Conservation (phyloP, 2,113 vertebrate species). For the Xiphophorus maculatus region DNA sequence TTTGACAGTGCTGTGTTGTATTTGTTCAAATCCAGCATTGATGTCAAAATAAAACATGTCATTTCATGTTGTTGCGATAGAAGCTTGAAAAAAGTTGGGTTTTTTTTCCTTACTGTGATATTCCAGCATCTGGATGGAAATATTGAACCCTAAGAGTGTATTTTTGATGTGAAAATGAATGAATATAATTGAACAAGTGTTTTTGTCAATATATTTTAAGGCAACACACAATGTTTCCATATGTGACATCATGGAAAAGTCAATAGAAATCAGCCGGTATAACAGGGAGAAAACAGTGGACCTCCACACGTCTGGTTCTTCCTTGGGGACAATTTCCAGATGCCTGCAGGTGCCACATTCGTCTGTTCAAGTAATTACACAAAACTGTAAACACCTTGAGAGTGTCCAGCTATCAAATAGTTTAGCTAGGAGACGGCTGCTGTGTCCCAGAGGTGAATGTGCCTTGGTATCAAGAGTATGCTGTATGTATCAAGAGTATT, state of each 20-base stretch:
- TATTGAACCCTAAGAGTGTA: no score
- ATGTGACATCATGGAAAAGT: neutral
- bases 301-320: neutral
- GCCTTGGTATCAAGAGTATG: no score
- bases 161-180: neutral
- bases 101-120: no score
- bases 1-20: neutral
- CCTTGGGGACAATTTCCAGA: neutral
- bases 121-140: no score
- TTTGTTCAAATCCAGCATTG: neutral
- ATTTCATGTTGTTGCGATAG: neutral
- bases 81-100: neutral
- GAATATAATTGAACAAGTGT: neutral
- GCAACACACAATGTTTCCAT: neutral
- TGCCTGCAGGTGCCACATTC: neutral
- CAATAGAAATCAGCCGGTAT: neutral
- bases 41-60: neutral
- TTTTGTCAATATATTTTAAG: neutral
- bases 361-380: neutral
- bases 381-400: neutral
- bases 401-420: neutral
- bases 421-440: neutral
- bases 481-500: no score
- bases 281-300: neutral
- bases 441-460: neutral